These are phyloP conservation scores for Orchesellides sinensis DNA, from an alignment of 2,888 invertebrate species.

Conservation along the genomic window DNA sequence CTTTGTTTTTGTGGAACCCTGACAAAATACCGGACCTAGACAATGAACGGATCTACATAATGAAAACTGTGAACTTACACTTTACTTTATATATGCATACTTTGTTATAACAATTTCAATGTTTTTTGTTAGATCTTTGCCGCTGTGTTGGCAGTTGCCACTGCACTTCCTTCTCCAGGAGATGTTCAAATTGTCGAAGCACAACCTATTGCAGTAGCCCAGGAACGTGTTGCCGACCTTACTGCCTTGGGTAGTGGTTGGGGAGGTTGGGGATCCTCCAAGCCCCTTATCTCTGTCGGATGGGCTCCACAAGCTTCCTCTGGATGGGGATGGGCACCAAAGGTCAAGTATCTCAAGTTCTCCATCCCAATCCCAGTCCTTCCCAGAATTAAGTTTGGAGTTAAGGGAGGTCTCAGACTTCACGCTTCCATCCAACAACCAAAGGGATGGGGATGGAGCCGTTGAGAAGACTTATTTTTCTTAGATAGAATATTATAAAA, in stretches of 20 bases:
- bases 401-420: conserved; percentile 70
- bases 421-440: conserved; percentile 67
- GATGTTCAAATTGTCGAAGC: conserved; percentile 64
- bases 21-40: no score
- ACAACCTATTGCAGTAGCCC: conserved; percentile 37
- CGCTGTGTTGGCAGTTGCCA: conserved; percentile 54
- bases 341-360: conserved; percentile 72
- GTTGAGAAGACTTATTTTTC: conserved; percentile 49
- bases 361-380: conserved; percentile 73
- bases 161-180: conserved; percentile 63
- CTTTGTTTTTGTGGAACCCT: neutral
- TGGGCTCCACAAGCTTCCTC: conserved; percentile 43
- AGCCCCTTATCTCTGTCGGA: conserved; percentile 52
- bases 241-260: conserved; percentile 40
- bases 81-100: no score
- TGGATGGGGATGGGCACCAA: conserved; percentile 73
- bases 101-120: no score
- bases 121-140: conserved; percentile 54
- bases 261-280: conserved; percentile 14
- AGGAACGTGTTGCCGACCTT: conserved; percentile 44
- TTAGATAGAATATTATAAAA: conserved; percentile 16
- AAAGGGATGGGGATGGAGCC: conserved; percentile 70
- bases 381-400: conserved; percentile 71
- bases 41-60: no score
- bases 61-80: no score